Percentiles rank a stretch among this genome's conserved stretches.
phyloP scores from a whole-genome alignment of 2,797 vertebrate genomes.

The Hozukius guyotensis region DNA sequence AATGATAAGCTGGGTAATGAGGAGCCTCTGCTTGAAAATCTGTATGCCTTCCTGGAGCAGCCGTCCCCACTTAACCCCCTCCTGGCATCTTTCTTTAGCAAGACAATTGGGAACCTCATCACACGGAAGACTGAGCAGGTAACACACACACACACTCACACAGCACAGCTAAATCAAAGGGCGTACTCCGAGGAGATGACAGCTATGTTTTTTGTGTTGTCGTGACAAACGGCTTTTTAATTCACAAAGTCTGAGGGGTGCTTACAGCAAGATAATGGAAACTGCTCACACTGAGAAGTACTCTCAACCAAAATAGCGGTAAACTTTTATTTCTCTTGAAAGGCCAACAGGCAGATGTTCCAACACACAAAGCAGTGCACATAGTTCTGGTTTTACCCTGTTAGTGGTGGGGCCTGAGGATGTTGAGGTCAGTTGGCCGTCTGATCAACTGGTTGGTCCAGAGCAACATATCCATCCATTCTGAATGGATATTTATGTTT shows the following conservation, averaged over 20 bases:
- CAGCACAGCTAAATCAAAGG: conserved; percentile 21
- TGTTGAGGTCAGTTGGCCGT: neutral
- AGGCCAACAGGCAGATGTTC: neutral
- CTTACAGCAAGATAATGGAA: conserved; percentile 1
- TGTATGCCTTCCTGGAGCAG: conserved; percentile 92
- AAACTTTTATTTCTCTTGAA: conserved; percentile 21
- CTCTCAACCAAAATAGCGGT: neutral
- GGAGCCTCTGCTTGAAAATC: conserved; percentile 88
- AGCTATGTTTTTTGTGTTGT: conserved; percentile 10
- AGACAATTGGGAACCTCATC: conserved; percentile 96
- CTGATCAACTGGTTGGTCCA: neutral
- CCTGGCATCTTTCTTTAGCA: conserved; percentile 98
- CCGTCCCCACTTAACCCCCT: conserved; percentile 95
- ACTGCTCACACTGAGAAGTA: neutral
- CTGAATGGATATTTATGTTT: neutral
- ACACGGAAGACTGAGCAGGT: conserved; percentile 98
- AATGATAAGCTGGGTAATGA: conserved; percentile 95
- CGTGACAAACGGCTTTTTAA: conserved; percentile 12
- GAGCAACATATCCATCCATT: neutral
- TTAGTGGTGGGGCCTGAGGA: neutral
- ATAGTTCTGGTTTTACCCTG: neutral
- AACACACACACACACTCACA: neutral
- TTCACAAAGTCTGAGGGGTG: conserved; percentile 12
- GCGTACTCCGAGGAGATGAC: neutral
- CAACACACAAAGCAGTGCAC: neutral